Percentiles rank a stretch among this genome's conserved stretches.
These are phyloP conservation scores for Dorcus parallelipipedus DNA, from an alignment of 2,888 invertebrate genomes.

Conservation along the genomic window DNA sequence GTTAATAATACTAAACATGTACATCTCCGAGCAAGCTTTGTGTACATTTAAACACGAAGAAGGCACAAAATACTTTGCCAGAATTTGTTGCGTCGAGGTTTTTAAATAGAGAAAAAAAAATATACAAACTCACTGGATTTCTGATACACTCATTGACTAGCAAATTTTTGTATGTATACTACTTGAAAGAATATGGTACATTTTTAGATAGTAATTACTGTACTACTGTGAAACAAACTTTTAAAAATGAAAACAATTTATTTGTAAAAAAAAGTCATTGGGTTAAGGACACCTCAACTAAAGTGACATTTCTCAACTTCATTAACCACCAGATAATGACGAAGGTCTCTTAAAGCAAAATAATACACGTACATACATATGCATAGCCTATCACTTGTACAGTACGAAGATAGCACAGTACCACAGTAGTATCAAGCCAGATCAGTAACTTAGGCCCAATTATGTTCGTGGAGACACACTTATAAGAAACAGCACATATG, in stretches of 20 bases:
- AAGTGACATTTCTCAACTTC: not conserved
- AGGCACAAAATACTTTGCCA: slow-evolving; percentile 12
- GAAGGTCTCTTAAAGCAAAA: slow-evolving; percentile 3
- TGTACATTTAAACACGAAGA: not conserved
- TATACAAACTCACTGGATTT: slow-evolving; percentile 5
- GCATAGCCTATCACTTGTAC: slow-evolving; percentile 13
- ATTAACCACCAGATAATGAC: not conserved
- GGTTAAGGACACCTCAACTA: not conserved
- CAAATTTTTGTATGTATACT: slow-evolving; percentile 1
- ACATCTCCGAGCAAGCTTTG: not conserved
- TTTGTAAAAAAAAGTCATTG: slow-evolving; percentile 2
- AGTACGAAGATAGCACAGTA: slow-evolving; percentile 7
- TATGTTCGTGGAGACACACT: slow-evolving; percentile 3
- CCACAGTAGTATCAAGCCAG: not conserved
- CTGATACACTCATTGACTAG: slow-evolving; percentile 7
- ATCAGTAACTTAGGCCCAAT: not conserved
- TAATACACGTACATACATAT: slow-evolving; percentile 14
- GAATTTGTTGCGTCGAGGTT: slow-evolving; percentile 3
- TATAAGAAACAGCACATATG: slow-evolving; percentile 5
- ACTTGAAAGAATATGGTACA: not conserved
- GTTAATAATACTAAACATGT: not conserved
- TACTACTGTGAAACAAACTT: not conserved
- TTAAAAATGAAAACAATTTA: slow-evolving; percentile 2
- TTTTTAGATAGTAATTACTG: not conserved
- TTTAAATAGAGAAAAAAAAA: not conserved